Percentiles rank a stretch among this genome's conserved stretches.
Evolutionary conservation across 2,797 vertebrate species (phyloP).

Genomic region (Nyctalus aviator): DNA sequence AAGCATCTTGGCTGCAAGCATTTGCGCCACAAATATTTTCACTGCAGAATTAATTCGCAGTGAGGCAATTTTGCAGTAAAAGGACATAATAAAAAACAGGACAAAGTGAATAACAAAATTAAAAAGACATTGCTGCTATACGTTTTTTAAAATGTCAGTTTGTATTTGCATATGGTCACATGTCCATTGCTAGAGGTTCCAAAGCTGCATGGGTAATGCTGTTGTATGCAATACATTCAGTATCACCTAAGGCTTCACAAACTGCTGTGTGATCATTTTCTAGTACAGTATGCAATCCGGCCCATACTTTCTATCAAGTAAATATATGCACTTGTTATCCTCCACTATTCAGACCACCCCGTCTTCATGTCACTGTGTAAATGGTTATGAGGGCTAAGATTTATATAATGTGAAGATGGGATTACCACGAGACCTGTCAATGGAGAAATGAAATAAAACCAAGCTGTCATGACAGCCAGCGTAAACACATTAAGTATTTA

Average conservation of each 20-base stretch:
- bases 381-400: not conserved
- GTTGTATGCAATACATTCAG: rapidly evolving
- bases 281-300: not conserved
- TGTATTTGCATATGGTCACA: not conserved
- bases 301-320: not conserved
- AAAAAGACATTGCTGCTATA: not conserved
- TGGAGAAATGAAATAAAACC: not conserved
- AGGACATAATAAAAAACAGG: not conserved
- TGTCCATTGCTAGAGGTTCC: not conserved
- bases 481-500: not conserved
- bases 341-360: not conserved
- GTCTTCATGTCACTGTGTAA: not conserved
- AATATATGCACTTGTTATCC: not conserved
- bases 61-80: not conserved
- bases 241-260: not conserved
- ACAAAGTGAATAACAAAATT: not conserved
- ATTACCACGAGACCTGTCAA: not conserved
- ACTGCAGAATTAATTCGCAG: not conserved
- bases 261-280: not conserved
- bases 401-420: not conserved
- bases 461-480: not conserved
- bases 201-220: not conserved
- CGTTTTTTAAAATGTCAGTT: not conserved
- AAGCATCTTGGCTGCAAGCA: not conserved
- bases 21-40: not conserved